Conservation (phyloP, 2,888 invertebrate genomes). For the Craniophora ligustri region DNA sequence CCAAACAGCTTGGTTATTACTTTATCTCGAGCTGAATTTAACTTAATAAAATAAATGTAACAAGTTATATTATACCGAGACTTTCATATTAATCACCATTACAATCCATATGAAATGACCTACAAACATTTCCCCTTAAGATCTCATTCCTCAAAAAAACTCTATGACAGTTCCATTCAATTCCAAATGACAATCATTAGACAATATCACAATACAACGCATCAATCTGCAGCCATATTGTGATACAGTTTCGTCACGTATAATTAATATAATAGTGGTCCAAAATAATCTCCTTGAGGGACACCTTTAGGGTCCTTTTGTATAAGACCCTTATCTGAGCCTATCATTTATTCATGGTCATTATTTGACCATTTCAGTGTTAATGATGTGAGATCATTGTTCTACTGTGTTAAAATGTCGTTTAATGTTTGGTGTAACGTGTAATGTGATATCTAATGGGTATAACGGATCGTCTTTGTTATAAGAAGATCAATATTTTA, state of each 20-base stretch:
- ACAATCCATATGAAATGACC: slow-evolving; percentile 36
- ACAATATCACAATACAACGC: slow-evolving; percentile 55
- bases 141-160: slow-evolving; percentile 37
- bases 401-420: slow-evolving; percentile 77
- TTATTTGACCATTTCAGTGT: slow-evolving; percentile 87
- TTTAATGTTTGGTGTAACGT: slow-evolving; percentile 81
- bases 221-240: slow-evolving; percentile 62
- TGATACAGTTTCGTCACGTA: slow-evolving; percentile 84
- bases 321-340: slow-evolving; percentile 80
- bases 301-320: slow-evolving; percentile 78
- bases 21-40: too few relatives aligned
- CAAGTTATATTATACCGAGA: too few relatives aligned
- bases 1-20: too few relatives aligned
- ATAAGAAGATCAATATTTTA: slow-evolving; percentile 16
- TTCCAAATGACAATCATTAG: slow-evolving; percentile 58
- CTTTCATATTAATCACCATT: slow-evolving; percentile 23
- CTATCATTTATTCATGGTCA: slow-evolving; percentile 88
- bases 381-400: slow-evolving; percentile 86
- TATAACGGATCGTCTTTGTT: slow-evolving; percentile 76
- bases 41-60: too few relatives aligned
- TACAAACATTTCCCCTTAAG: slow-evolving; percentile 44
- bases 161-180: slow-evolving; percentile 48
- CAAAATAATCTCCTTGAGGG: slow-evolving; percentile 72
- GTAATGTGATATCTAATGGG: slow-evolving; percentile 83
- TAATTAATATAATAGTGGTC: slow-evolving; percentile 80